phyloP scores from a whole-genome alignment of 23 tunicate species.

The Clavelina lepadiformis region DNA sequence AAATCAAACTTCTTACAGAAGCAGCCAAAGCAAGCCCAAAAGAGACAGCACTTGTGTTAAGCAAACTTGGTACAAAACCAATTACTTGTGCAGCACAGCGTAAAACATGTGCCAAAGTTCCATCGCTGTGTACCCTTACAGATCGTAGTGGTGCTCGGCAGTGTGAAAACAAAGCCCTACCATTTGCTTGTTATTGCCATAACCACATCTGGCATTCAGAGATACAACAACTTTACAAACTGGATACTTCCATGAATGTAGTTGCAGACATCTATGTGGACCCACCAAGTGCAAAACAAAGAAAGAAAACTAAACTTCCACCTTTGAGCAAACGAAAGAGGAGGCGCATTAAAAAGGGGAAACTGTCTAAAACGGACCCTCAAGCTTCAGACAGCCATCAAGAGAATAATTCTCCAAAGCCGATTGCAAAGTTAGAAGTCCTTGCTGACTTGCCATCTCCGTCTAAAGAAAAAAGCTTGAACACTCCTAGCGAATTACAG shows the following conservation, averaged over 20 bases:
- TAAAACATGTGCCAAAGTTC: not conserved
- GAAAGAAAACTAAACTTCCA: conserved; percentile 72
- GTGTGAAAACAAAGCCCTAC: conserved; percentile 38
- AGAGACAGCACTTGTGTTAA: conserved; percentile 23
- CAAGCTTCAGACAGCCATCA: not conserved
- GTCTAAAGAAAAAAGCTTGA: not conserved
- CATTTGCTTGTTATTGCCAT: conserved; percentile 49
- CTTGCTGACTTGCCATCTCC: not conserved
- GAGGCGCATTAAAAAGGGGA: conserved; percentile 28
- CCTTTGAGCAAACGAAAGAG: conserved; percentile 64
- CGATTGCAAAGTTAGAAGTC: not conserved
- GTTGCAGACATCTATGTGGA: conserved; percentile 72
- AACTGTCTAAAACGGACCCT: not conserved
- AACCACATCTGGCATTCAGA: conserved; percentile 79
- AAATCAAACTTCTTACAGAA: conserved; percentile 1
- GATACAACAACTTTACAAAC: conserved; percentile 54
- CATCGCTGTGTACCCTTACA: conserved; percentile 9
- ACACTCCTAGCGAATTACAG: not conserved
- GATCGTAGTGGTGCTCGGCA: conserved; percentile 26
- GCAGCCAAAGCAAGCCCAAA: conserved; percentile 11
- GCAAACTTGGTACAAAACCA: not conserved
- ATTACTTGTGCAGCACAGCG: conserved; percentile 1
- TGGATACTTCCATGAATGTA: conserved; percentile 39
- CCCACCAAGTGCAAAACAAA: conserved; percentile 30
- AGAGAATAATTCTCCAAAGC: too few relatives aligned